phyloP scores from a whole-genome alignment of 2,113 vertebrate genomes.

The Epinephelus lanceolatus region DNA sequence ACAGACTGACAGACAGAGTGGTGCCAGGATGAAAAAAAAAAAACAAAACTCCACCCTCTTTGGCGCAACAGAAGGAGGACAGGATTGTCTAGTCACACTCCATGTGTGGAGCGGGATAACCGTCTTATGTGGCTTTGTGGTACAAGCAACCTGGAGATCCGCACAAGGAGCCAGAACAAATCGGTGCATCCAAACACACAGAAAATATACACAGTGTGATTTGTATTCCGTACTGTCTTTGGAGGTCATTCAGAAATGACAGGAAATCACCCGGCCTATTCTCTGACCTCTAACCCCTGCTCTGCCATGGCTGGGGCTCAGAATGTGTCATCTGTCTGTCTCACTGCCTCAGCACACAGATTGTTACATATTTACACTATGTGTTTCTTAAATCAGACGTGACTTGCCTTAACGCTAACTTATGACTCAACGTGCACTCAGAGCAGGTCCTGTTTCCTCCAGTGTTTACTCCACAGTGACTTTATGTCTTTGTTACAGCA shows the following conservation, averaged over 20 bases:
- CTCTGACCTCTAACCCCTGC: slow-evolving; percentile 2
- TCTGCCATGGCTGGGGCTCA: slow-evolving; percentile 2
- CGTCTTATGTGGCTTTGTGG: background rate
- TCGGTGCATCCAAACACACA: slow-evolving; percentile 8
- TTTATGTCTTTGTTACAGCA: background rate
- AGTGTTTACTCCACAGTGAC: background rate
- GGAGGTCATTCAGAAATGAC: slow-evolving; percentile 10
- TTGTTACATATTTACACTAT: slow-evolving; percentile 12
- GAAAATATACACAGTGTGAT: slow-evolving; percentile 1
- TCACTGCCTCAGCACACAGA: background rate
- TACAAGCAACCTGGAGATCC: slow-evolving; percentile 32
- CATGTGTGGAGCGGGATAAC: slow-evolving; percentile 35
- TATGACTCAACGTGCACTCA: background rate
- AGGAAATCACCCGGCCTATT: background rate
- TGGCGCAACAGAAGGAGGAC: slow-evolving; percentile 44
- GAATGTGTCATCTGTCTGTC: background rate
- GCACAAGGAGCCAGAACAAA: slow-evolving; percentile 40
- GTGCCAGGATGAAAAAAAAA: slow-evolving; percentile 44
- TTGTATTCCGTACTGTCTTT: background rate
- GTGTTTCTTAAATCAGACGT: background rate
- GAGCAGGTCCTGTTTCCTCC: background rate
- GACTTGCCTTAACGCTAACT: background rate
- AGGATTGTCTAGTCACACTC: slow-evolving; percentile 46
- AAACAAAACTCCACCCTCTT: slow-evolving; percentile 37
- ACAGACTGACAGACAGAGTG: slow-evolving; percentile 64